Conservation (phyloP, 2,797 vertebrate genomes). For the Linurgus olivaceus region DNA sequence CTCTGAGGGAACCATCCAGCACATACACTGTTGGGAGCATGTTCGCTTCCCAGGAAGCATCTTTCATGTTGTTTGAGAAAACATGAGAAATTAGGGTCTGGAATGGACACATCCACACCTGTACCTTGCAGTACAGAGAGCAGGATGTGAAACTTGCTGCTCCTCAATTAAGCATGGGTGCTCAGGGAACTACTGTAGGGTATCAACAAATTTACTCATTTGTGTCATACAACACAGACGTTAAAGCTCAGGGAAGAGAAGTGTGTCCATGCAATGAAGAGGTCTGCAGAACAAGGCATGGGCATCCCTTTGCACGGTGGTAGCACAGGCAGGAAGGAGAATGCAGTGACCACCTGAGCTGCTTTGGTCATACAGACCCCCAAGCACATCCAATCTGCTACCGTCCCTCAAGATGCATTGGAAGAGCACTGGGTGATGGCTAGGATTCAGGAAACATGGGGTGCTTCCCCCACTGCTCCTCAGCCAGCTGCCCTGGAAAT, state of each 20-base stretch:
- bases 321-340: background rate
- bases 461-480: background rate
- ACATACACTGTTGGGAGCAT: background rate
- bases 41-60: background rate
- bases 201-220: background rate
- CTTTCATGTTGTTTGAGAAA: background rate
- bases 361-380: background rate
- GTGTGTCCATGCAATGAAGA: background rate
- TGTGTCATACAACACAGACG: background rate
- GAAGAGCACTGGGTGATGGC: background rate
- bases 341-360: background rate
- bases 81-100: background rate
- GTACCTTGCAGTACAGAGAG: background rate
- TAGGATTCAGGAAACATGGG: background rate
- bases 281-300: background rate
- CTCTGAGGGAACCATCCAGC: background rate
- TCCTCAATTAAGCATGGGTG: background rate
- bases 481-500: conserved; percentile 74
- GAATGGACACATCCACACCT: background rate
- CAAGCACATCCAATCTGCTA: background rate
- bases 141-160: background rate
- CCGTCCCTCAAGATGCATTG: background rate
- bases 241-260: background rate
- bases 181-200: background rate
- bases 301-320: background rate